phyloP scores from a whole-genome alignment of 1,140 invertebrate species.

The Heterodera schachtii region DNA sequence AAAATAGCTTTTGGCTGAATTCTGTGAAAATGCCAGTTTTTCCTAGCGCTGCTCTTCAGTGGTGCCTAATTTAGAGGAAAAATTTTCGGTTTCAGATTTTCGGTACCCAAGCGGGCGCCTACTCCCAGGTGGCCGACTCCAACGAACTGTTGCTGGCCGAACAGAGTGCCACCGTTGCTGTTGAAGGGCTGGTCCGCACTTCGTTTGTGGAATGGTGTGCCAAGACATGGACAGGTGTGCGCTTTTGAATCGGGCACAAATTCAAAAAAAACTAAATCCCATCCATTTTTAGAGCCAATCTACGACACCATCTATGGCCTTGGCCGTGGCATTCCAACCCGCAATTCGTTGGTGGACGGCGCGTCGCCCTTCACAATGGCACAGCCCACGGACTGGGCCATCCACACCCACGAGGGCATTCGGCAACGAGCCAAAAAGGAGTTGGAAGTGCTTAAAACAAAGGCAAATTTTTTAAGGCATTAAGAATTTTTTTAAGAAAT shows the following conservation, averaged over 20 bases:
- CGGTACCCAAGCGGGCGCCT: slow-evolving; percentile 48
- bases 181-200: slow-evolving; percentile 54
- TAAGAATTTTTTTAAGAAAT: neutral
- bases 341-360: slow-evolving; percentile 51
- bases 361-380: slow-evolving; percentile 39
- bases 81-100: slow-evolving; percentile 42
- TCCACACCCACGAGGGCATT: slow-evolving; percentile 57
- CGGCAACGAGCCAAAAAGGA: slow-evolving; percentile 49
- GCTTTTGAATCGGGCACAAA: too few relatives aligned
- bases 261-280: too few relatives aligned
- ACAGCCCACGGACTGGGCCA: slow-evolving; percentile 58
- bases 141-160: slow-evolving; percentile 28
- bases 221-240: slow-evolving; percentile 50
- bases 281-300: slow-evolving; percentile 51
- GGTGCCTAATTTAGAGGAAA: too few relatives aligned
- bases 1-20: too few relatives aligned
- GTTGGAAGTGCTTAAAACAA: slow-evolving; percentile 46
- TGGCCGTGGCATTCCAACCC: slow-evolving; percentile 39
- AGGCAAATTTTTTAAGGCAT: slow-evolving; percentile 32
- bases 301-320: slow-evolving; percentile 59
- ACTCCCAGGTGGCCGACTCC: slow-evolving; percentile 37
- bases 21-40: too few relatives aligned
- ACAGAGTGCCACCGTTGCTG: slow-evolving; percentile 10
- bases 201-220: slow-evolving; percentile 65
- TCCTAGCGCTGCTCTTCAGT: too few relatives aligned